Base-by-base conservation (phyloP, 1,140 invertebrate genomes). In the Harpegnathos saltator region DNA sequence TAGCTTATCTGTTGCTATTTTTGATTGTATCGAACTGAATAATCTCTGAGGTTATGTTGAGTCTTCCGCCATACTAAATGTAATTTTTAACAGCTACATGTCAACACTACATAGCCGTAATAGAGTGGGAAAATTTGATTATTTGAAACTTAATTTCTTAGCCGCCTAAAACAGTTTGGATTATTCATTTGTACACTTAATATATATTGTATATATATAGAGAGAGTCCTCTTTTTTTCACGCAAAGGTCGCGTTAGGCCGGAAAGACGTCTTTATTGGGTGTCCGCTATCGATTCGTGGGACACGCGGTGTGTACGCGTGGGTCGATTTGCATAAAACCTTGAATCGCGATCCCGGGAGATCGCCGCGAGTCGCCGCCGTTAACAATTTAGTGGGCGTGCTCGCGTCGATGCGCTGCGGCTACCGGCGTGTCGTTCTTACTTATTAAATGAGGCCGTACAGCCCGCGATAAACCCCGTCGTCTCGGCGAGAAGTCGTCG, bases 351-450 rank as follows among this genome's bases (percentile, higher is more conserved):
- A 81, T 56, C 54, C 62, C 68, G 72, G 54, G 52, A 73, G 66
- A 85, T 80, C 80, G 73, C 15, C 63, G 74, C 19, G 69, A 65
- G 33, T 26, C 48, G 54, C n/a, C 72, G 44, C 61, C 58, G 73
- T 78, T 82, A 85, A 85, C 86, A 86, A 88, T 88, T 83, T 71
- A 75, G 69, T 88, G 83, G 83, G 86, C 83, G 86, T 87, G 81
- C 84, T 85, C 81, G 61, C 62, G 33, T 26, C 72, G 58, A 62
- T 59, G 65, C 59, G 52, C 59, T 44, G 26, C 29, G 26, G 75
- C 85, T 78, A 84, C 83, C 71, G 78, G 48, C 52, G 78, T 63
- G 78, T 74, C 78, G 78, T 71, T 85, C 66, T 68, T 63, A 48
- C 77, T 56, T 74, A 82, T 83, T 86, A 77, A 87, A 77, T 82